Base-by-base conservation (phyloP, 2,888 invertebrate species). In the Thysanoteuthis rhombus region DNA sequence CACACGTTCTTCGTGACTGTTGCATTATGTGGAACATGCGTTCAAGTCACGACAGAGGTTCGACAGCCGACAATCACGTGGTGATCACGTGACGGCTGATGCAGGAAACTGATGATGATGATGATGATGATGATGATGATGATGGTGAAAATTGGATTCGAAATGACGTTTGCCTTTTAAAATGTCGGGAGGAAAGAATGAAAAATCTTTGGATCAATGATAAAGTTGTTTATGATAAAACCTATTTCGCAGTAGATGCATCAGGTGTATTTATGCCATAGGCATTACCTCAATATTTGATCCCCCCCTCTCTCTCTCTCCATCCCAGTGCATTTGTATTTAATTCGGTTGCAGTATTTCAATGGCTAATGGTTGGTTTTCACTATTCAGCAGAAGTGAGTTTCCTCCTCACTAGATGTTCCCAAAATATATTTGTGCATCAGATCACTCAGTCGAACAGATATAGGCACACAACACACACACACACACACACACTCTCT, bases 11-110 rank as follows among this genome's bases (percentile, higher is more conserved):
- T 75, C 75, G 75, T 75, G 75, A 75, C 75, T 36, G 4, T 75
- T 36, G 36, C n/a, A 75, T 75, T 75, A 75, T 75, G 75, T 4
- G 75, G n/a, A 16, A 19, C 75, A 75, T 12, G 75, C 75, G 75
- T 75, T 75, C 75, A n/a, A 75, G 75, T 75, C 75, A 75, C 75
- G 75, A 75, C 75, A n/a, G n/a, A n/a, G 75, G n/a, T 75, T 75
- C 32, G 16, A 75, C n/a, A n/a, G 36, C 75, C n/a, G 75, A 75
- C n/a, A 36, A n/a, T 75, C 75, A 75, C 75, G 19, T 75, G 75
- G 4, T 75, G 16, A 36, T 75, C 75, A 75, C 36, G n/a, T 75
- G 75, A n/a, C 75, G 4, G n/a, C 10, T 75, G 75, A n/a, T 10
- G 36, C 75, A 4, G 12, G 75, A 75, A 36, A 36, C 19, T 75